Conservation (phyloP, 2,797 vertebrate genomes). For the Nannoperca australis region DNA sequence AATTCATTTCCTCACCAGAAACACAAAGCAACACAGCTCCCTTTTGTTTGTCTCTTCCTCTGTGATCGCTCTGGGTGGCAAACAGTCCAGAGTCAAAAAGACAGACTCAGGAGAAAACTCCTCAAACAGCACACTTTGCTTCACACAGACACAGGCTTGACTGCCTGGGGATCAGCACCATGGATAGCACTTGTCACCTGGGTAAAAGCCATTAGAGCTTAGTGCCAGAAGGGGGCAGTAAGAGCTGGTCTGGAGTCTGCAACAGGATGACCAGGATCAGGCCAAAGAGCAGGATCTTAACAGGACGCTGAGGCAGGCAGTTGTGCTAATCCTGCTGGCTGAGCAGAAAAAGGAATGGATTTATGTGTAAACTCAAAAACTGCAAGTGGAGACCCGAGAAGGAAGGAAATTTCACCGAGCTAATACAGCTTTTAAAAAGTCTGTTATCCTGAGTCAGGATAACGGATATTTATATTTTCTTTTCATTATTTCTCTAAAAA, state of each 20-base stretch:
- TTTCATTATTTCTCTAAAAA: not conserved
- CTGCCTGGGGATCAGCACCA: slow-evolving; percentile 73
- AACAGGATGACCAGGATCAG: slow-evolving; percentile 46
- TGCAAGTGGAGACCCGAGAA: slow-evolving; percentile 31
- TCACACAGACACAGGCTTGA: not conserved
- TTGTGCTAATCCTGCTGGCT: slow-evolving; percentile 70
- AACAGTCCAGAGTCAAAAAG: not conserved
- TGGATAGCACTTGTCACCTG: slow-evolving; percentile 64
- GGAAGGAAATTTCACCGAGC: slow-evolving; percentile 44
- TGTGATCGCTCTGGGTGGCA: not conserved
- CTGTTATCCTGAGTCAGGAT: slow-evolving; percentile 12
- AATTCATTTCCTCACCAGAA: slow-evolving; percentile 38
- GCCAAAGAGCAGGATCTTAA: slow-evolving; percentile 57
- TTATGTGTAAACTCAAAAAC: slow-evolving; percentile 50
- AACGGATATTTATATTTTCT: not conserved
- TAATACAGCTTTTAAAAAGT: slow-evolving; percentile 40
- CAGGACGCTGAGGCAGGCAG: slow-evolving; percentile 68
- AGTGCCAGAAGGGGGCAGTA: slow-evolving; percentile 61
- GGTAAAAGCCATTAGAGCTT: not conserved
- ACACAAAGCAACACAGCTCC: slow-evolving; percentile 22
- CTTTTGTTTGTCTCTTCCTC: slow-evolving; percentile 27
- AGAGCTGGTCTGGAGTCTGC: slow-evolving; percentile 17
- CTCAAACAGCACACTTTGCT: slow-evolving; percentile 12
- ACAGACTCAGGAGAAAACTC: slow-evolving; percentile 4
- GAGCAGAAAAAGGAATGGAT: slow-evolving; percentile 62